Percentiles rank a stretch among this genome's conserved stretches.
Conservation (phyloP, 2,113 vertebrate genomes). For the Leucopsar rothschildi region DNA sequence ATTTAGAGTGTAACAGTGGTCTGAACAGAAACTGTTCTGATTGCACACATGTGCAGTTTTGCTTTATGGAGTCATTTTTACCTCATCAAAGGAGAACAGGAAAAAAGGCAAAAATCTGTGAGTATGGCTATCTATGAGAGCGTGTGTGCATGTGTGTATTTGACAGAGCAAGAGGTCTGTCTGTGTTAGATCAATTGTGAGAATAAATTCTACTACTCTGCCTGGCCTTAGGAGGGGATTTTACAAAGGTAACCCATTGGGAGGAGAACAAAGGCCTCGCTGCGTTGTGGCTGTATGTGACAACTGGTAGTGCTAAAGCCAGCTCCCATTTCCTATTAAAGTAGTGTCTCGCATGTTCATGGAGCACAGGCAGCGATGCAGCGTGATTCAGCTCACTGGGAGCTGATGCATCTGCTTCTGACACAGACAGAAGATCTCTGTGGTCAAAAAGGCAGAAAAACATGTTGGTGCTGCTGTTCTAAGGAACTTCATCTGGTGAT, state of each 20-base stretch:
- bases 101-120: background rate
- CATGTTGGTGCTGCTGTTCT: background rate
- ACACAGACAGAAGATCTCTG: background rate
- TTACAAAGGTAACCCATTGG: background rate
- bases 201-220: background rate
- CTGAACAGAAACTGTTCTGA: background rate
- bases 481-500: constrained; percentile 30
- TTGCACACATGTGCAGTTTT: background rate
- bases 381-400: background rate
- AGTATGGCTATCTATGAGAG: background rate
- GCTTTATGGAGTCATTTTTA: background rate
- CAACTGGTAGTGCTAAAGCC: background rate
- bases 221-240: background rate
- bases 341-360: background rate
- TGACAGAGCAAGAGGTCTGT: background rate
- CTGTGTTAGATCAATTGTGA: background rate
- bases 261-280: background rate
- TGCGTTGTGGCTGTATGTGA: background rate
- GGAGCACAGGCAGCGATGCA: background rate
- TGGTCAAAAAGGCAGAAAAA: background rate
- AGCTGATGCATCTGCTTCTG: background rate
- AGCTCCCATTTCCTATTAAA: constrained; percentile 48
- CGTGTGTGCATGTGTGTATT: rapidly evolving
- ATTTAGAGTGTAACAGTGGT: background rate
- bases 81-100: background rate